Percentiles rank a stretch among this genome's conserved stretches.
Evolutionary conservation across 2,888 invertebrate species (phyloP).

Genomic region (Torymus tubicola): DNA sequence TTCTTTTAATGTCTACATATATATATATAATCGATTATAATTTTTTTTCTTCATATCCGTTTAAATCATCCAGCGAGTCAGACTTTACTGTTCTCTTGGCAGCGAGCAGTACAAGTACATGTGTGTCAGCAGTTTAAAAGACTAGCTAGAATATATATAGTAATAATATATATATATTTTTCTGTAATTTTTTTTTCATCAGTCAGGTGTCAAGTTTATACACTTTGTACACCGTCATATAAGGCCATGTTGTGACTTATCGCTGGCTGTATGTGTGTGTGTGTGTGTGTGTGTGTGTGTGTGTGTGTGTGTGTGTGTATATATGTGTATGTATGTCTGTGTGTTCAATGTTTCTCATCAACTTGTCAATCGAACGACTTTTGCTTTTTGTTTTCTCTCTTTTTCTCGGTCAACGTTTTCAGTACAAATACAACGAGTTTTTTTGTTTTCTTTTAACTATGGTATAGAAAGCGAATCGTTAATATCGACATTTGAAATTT

Average conservation of each 20-base stretch:
- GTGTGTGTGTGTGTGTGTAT: conserved; percentile 18
- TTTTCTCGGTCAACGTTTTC: not conserved
- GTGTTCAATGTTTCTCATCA: conserved; percentile 14
- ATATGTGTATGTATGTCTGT: conserved; percentile 17
- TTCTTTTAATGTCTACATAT: conserved; percentile 9
- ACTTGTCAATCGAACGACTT: conserved; percentile 32
- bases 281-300: conserved; percentile 12
- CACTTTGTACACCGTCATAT: conserved; percentile 68
- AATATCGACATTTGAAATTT: conserved; percentile 23
- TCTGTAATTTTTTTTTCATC: conserved; percentile 60
- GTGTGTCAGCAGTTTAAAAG: conserved; percentile 69
- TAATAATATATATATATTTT: conserved; percentile 28
- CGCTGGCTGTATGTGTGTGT: conserved; percentile 58
- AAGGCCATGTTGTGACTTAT: conserved; percentile 72
- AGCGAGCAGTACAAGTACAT: conserved; percentile 65
- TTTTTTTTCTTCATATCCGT: too few species aligned
- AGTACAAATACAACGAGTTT: conserved; percentile 18
- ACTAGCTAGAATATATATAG: conserved; percentile 67
- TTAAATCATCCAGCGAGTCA: conserved; percentile 41
- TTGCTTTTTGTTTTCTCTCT: conserved; percentile 6
- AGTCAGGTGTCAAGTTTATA: conserved; percentile 67
- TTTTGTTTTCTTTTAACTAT: not conserved
- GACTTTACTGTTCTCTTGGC: conserved; percentile 61
- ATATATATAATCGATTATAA: too few species aligned
- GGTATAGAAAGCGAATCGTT: conserved; percentile 22